Base-by-base conservation (phyloP, 2,113 vertebrate genomes). In the Pogonocichla stellata region DNA sequence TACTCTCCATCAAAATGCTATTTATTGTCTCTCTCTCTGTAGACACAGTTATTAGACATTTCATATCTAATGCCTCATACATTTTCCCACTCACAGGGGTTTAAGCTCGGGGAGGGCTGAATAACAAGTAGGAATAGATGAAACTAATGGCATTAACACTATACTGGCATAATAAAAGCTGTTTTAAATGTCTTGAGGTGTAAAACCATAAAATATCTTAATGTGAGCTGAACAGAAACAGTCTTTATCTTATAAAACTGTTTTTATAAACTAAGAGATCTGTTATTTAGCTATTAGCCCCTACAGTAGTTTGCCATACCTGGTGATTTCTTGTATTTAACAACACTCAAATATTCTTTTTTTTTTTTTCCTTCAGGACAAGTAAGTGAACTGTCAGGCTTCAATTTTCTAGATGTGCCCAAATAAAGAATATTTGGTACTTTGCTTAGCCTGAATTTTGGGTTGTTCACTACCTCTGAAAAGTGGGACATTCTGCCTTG, bases 1-100 rank as follows among this genome's bases (percentile, higher is more conserved):
- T 91, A 79, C n/a, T 96, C 40, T 94, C 86, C 94, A 85, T 96
- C 80, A 93, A 92, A 93, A 93, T 65, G 86, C 74, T 97, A 92
- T 96, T 96, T 96, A 93, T 95, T 95, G 64, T 92, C 89, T 96
- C 81, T 95, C 77, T 72, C 78, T 88, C 87, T 78, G 78, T 33
- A 96, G 93, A 97, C 88, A 91, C 23, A 50, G 70, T 84, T 92
- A 95, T 94, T 87, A 88, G 77, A 95, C 88, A 93, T 93, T 97
- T 90, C 64, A 81, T 33, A 77, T 26, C 19, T 86, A 72, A 92
- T 88, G 69, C 74, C 53, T 96, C 60, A 65, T 79, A 50, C 53
- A 48, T 92, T 96, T 97, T 96, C 82, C 92, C 58, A 90, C 95
- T 93, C 85, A 79, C 42, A 92, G 78, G 54, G 86, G 66, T 93